Base-by-base conservation (phyloP, 2,797 vertebrate genomes). In the Harpagifer antarcticus region DNA sequence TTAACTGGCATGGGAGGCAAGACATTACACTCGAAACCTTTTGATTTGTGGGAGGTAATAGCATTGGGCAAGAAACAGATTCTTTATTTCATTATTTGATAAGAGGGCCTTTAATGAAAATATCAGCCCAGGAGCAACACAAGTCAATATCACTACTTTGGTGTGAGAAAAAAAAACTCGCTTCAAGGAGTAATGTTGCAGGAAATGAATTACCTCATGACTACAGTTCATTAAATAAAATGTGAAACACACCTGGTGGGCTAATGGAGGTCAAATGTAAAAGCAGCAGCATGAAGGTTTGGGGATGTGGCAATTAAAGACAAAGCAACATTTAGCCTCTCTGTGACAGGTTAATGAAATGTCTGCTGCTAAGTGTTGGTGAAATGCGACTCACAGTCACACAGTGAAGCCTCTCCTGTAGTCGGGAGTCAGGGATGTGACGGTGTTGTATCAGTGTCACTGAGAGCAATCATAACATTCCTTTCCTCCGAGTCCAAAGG, bases 31-130 rank as follows among this genome's bases (percentile, higher is more conserved):
- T 62, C 69, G 82, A 76, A 93, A 92, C 86, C 89, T 92, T 94
- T 94, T 93, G 91, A 94, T 91, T 92, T 89, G 88, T 87, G 88
- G 88, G 89, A 86, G 88, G 93, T 93, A 94, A 92, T 93, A 86
- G 89, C 90, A 88, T 77, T 86, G 93, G 91, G 90, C 89, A 81
- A 91, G 89, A 87, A 92, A 79, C 79, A 89, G 90, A 94, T 94
- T 93, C 84, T 93, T 93, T 87, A 93, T 95, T 95, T 94, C 93
- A 95, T 95, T 95, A 95, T 94, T 95, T 95, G 94, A 95, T 95
- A 95, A 95, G 92, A 80, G 77, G 89, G 73, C 86, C 90, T 91
- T 93, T 95, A 94, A 95, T 95, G 93, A 93, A 95, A 95, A 95
- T 94, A 95, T 95, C 92, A 93, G 92, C 94, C 90, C 90, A 78